Evolutionary conservation across 2,113 vertebrate genomes (phyloP).

Genomic region (Mastomys natalensis): DNA sequence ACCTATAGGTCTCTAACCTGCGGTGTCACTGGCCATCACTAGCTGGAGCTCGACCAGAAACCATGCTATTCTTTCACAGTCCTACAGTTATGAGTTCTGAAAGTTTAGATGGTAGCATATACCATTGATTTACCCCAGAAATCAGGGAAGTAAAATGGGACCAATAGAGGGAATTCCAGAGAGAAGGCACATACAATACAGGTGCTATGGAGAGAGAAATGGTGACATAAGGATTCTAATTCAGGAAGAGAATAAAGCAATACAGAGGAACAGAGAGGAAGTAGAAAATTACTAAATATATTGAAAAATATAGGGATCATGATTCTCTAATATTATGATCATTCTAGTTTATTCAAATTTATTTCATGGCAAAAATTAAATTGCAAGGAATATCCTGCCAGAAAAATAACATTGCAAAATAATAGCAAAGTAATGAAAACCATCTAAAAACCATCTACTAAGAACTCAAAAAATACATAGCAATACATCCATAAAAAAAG

Average conservation of each 20-base stretch:
- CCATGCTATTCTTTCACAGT: no score
- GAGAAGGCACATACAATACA: background rate
- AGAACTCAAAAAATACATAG: slow-evolving; percentile 5
- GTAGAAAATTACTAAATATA: background rate
- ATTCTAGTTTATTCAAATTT: background rate
- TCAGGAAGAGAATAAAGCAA: background rate
- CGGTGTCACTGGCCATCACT: no score
- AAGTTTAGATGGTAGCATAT: no score
- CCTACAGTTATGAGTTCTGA: no score
- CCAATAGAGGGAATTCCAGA: background rate
- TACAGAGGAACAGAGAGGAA: background rate
- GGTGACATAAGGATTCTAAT: background rate
- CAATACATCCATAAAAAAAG: background rate
- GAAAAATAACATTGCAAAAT: background rate
- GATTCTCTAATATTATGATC: background rate
- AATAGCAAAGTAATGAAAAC: slow-evolving; percentile 25
- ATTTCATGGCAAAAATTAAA: slow-evolving; percentile 13
- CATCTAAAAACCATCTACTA: background rate
- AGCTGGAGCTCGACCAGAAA: no score
- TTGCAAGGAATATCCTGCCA: background rate
- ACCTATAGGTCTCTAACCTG: no score
- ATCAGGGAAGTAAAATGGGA: background rate
- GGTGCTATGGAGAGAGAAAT: background rate
- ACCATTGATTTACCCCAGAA: background rate
- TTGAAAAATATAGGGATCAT: background rate